Percentiles rank a stretch among this genome's conserved stretches.
phyloP scores from a whole-genome alignment of 2,113 vertebrate species.

The Probosciger aterrimus region DNA sequence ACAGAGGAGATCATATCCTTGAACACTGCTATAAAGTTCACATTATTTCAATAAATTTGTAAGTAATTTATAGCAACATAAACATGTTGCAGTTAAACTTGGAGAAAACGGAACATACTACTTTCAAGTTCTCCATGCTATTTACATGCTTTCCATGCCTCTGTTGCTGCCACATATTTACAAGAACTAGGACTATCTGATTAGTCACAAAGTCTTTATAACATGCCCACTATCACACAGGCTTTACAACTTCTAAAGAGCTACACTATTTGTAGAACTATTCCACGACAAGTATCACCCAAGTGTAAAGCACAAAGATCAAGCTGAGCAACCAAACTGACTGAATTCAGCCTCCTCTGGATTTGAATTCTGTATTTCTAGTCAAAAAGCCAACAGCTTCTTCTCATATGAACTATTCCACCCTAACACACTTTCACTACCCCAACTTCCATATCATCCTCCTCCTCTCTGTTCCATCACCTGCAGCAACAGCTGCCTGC shows the following conservation, averaged over 20 bases:
- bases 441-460: fast-evolving
- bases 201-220: neutral
- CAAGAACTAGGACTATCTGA: neutral
- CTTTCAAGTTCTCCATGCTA: neutral
- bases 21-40: neutral
- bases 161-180: neutral
- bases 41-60: neutral
- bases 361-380: neutral
- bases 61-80: too few species aligned
- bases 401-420: neutral
- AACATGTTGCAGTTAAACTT: neutral
- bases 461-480: neutral
- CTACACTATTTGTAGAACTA: neutral
- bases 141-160: neutral
- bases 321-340: neutral
- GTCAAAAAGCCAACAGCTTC: neutral
- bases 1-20: neutral
- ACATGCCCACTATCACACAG: fast-evolving
- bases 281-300: neutral
- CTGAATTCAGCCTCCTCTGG: neutral
- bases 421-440: neutral
- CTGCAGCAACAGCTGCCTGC: neutral
- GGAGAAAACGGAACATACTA: fast-evolving
- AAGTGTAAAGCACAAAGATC: neutral
- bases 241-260: neutral